These are phyloP conservation scores for Neopipo cinnamomea DNA, from an alignment of 2,113 vertebrate genomes.

Conservation along the genomic window DNA sequence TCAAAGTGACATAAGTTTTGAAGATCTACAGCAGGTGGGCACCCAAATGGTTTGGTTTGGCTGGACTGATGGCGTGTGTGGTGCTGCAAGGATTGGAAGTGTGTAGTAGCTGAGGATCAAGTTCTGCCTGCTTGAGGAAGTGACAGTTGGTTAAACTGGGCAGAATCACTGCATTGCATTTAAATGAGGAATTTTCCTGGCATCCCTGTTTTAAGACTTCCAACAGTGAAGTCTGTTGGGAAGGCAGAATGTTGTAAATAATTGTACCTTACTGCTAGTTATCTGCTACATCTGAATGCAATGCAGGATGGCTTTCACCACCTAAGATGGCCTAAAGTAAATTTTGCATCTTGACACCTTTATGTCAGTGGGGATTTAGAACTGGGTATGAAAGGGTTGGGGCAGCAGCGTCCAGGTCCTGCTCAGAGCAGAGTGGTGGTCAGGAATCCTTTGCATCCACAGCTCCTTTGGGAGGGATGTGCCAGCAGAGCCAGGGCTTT, in stretches of 20 bases:
- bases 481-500: neutral
- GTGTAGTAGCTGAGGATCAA: neutral
- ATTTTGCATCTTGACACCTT: neutral
- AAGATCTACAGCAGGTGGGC: neutral
- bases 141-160: constrained; percentile 35
- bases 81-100: neutral
- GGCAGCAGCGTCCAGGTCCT: neutral
- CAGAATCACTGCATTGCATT: constrained; percentile 1
- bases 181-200: constrained; percentile 27
- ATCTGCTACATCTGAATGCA: neutral
- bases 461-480: neutral
- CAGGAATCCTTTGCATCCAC: neutral
- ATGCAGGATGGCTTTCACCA: neutral
- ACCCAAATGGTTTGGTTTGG: neutral
- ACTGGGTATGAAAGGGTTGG: neutral
- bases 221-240: neutral
- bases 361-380: neutral
- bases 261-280: neutral
- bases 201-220: neutral
- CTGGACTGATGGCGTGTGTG: neutral
- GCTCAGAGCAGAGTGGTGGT: neutral
- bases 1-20: neutral
- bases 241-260: neutral
- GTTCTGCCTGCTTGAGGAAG: constrained; percentile 1
- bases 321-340: neutral